These are phyloP conservation scores for Dinothrombium tinctorium DNA, from an alignment of 1,140 invertebrate genomes.

Conservation along the genomic window DNA sequence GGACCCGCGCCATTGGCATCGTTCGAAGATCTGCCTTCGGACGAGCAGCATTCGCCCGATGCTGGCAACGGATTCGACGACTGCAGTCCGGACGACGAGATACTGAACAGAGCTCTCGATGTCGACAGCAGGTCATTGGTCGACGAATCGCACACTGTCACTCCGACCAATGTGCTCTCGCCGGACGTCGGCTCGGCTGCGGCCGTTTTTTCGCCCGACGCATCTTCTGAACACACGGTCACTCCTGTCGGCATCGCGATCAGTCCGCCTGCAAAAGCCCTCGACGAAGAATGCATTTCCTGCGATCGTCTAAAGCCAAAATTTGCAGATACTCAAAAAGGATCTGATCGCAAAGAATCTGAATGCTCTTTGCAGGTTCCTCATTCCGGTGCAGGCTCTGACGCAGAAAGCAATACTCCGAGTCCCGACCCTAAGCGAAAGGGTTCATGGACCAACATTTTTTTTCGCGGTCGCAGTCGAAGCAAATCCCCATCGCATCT, in stretches of 20 bases:
- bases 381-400: neutral
- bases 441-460: slow-evolving; percentile 10
- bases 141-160: neutral
- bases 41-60: slow-evolving; percentile 5
- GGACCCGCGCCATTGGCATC: slow-evolving; percentile 33
- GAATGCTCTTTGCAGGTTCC: neutral
- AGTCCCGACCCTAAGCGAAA: slow-evolving; percentile 6
- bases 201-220: too few species aligned
- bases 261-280: too few species aligned
- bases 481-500: slow-evolving; percentile 2
- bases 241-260: too few species aligned
- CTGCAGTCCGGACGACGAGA: neutral
- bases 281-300: too few species aligned
- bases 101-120: neutral
- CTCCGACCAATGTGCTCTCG: neutral
- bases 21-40: slow-evolving; percentile 44
- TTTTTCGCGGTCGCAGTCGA: slow-evolving; percentile 3
- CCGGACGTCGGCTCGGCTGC: neutral
- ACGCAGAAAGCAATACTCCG: neutral
- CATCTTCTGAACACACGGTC: too few species aligned
- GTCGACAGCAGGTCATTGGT: slow-evolving; percentile 1
- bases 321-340: too few species aligned
- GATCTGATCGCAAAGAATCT: neutral
- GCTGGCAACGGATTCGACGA: neutral
- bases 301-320: too few species aligned